Evolutionary conservation across 2,888 invertebrate genomes (phyloP), one percentile per base, ranked within the genome.

Genomic region (Liposcelis brunnea): DNA sequence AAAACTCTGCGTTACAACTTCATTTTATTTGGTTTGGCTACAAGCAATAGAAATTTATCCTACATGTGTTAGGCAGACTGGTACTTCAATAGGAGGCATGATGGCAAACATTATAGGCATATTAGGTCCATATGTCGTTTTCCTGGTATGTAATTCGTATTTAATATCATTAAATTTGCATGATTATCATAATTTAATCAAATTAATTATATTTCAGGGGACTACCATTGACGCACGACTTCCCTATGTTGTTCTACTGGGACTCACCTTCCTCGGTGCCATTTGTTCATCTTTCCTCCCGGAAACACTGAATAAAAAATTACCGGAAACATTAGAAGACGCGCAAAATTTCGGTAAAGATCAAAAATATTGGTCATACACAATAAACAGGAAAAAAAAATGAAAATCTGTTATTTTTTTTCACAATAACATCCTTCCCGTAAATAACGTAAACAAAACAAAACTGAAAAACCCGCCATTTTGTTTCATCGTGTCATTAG

Each of bases 11-110:
- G 64, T 70, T 45, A 70, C 72, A 2, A 55, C 73, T 18, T 64
- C 70, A 5, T 75, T 71, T 56, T 74, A 74, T 53, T 64, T 70
- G 14, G 68, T 70, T 19, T 71, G 69, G 54, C 60, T 78, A 44
- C 70, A 77, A 50, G 70, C 72, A 46, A 68, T 77, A 58, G 78
- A 79, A 59, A 64, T 75, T 15, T 77, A 75, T 57, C 78, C 78
- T 11, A 78, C 78, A 0, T 72, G 72, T 52, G 61, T 77, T 31
- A 63, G 79, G 16, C 75, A 77, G 55, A 71, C 75, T 6, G 78
- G 77, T 43, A 68, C 73, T 52, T 70, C 76, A 1, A 55, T 77
- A 47, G 72, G 74, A 26, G 67, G 68, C 45, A 66, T 75, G 31
- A 55, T 71, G 37, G 69, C 70, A 6, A 72, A 71, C 55, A 63